Base-by-base conservation (phyloP, 2,888 invertebrate genomes). In the Erebia aethiops region DNA sequence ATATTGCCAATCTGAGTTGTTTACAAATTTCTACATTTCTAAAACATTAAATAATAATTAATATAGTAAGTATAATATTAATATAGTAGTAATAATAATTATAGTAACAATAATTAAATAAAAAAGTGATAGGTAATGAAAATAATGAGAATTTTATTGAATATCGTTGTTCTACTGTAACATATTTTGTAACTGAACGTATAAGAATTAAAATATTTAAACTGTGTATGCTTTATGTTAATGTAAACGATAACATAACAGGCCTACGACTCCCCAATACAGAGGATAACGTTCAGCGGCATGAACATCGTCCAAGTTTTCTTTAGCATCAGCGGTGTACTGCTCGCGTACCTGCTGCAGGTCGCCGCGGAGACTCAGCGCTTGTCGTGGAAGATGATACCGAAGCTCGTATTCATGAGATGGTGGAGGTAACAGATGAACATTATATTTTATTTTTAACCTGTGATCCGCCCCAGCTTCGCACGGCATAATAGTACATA, bases 371-470 rank as follows among this genome's bases (percentile, higher is more conserved):
- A 62, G 61, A 62, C 61, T 1, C 18, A 7, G 1, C 3, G 2
- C 7, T 0, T 49, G 7, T 14, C 46, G 1, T 62, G 61, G 61
- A 62, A 49, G 4, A 14, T 21, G 46, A 49, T 62, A 21, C 61
- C 49, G 16, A 62, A 46, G 14, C 46, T 62, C 46, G 21, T 62
- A 46, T 46, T 62, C 10, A 0, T 7, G 11, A 62, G 61, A 21
- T 62, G 61, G 61, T 62, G 18, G 61, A 46, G 61, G 61, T 62
- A 49, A 13, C 1, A 21, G 5, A 52, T 51, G 52, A 52, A 52
- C 14, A n/a, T 0, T 16, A 1, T 54, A 54, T 54, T 18, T 16
- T 2, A 16, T 16, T 5, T 10, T 10, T 4, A 10, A 54, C 16
- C 9, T 1, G 21, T 2, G 21, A 21, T 16, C 16, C 9, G 16